Percentiles rank a stretch among this genome's conserved stretches.
Evolutionary conservation across 2,797 vertebrate genomes (phyloP).

Genomic region (Percopsis omiscomaycus): DNA sequence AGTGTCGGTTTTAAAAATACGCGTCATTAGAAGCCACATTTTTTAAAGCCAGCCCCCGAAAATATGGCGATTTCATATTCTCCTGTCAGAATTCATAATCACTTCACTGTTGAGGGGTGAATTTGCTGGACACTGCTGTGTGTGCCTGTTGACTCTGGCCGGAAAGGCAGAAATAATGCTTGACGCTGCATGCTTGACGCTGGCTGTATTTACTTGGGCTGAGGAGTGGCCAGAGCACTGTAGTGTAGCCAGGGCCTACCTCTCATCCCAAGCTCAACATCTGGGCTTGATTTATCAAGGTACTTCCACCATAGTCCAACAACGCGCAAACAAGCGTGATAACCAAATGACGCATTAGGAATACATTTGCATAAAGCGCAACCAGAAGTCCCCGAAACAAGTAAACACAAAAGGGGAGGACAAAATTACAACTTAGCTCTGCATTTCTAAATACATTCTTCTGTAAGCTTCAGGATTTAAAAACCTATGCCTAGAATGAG

Average conservation of each 20-base stretch:
- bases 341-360: conserved; percentile 52
- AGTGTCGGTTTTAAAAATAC: conserved; percentile 32
- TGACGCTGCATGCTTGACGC: conserved; percentile 58
- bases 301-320: conserved; percentile 64
- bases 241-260: conserved; percentile 56
- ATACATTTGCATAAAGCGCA: conserved; percentile 50
- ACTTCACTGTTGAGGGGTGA: conserved; percentile 70
- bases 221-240: conserved; percentile 47
- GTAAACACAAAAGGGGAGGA: conserved; percentile 66
- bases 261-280: conserved; percentile 60
- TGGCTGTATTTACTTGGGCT: conserved; percentile 69
- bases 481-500: conserved; percentile 61
- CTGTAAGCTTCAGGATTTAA: conserved; percentile 54
- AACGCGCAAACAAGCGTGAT: conserved; percentile 68
- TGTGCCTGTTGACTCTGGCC: conserved; percentile 70
- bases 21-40: conserved; percentile 51
- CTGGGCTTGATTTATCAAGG: conserved; percentile 73
- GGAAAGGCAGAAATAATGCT: conserved; percentile 63
- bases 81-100: conserved; percentile 65
- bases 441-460: conserved; percentile 62
- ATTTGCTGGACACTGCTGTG: conserved; percentile 66
- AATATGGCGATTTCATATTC: conserved; percentile 58
- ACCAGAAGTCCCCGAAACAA: conserved; percentile 48
- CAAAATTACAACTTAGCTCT: conserved; percentile 52
- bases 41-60: conserved; percentile 52